Base-by-base conservation (phyloP, 2,888 invertebrate species). In the Hololepta plana region DNA sequence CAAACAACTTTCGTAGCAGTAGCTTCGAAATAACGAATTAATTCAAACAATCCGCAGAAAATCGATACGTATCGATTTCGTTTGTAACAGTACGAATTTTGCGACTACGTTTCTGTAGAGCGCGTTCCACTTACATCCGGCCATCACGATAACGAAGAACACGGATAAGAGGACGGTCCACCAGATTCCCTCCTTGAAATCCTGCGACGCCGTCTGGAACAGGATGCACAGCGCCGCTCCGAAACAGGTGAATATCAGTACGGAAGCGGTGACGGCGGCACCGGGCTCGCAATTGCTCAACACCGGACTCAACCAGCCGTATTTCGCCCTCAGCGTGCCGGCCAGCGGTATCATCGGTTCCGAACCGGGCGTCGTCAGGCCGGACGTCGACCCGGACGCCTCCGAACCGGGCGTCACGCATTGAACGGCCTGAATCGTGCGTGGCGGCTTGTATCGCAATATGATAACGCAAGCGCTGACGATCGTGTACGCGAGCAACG, bases 401-500 rank as follows among this genome's bases (percentile, higher is more conserved):
- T 55, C 54, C 1, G 53, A 53, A 14, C 40, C 44, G 1, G 51
- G 47, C 3, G 52, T 51, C 3, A 38, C 15, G 11, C n/a, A n/a
- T n/a, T n/a, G n/a, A n/a, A n/a, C n/a, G n/a, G n/a, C n/a, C n/a
- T n/a, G n/a, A n/a, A n/a, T n/a, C n/a, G n/a, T n/a, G 55, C 11
- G 72, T 71, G 75, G 87, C 87, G n/a, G 79, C 67, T 8, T 71
- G 45, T 88, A 88, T 23, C 88, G 65, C 27, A 90, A 56, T 24
- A 90, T 75, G 28, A 91, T 82, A 4, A 90, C 82, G 33, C 81
- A 77, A 8, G 84, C 84, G 35, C 87, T 84, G 3, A 91, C 90
- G 34, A 90, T 85, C 2, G 87, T 87, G 48, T 90, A 90, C 1
- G 87, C 85, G 39, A 85, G 52, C 26, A 87, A 59, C 1, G 84